phyloP scores from a whole-genome alignment of 2,797 vertebrate genomes.

The Squalus acanthias region DNA sequence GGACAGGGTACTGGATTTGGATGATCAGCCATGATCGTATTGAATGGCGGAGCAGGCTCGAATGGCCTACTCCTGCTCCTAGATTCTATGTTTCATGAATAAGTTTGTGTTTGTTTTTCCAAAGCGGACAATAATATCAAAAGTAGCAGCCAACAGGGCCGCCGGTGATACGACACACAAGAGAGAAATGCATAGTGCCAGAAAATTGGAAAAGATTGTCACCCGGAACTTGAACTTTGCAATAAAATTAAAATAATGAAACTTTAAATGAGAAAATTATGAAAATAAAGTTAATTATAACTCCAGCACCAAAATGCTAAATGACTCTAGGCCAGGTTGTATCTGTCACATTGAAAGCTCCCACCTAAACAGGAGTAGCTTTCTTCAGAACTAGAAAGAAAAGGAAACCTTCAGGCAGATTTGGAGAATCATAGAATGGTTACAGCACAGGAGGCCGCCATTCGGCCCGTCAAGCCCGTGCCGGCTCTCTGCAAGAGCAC shows the following conservation, averaged over 20 bases:
- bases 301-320: neutral
- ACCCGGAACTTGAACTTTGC: neutral
- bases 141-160: neutral
- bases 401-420: neutral
- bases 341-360: neutral
- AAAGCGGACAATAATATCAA: neutral
- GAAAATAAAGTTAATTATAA: neutral
- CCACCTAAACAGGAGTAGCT: neutral
- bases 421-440: neutral
- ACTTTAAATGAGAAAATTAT: neutral
- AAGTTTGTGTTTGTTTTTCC: neutral
- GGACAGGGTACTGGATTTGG: no score
- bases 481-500: no score
- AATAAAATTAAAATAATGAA: neutral
- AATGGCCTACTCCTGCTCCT: no score
- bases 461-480: no score
- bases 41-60: no score
- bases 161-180: no score
- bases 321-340: no score
- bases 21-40: no score
- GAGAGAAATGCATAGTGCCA: neutral
- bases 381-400: neutral
- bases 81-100: no score
- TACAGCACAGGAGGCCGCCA: no score
- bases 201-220: conserved; percentile 4